A percentile compares a stretch with the other conserved stretches of the same genome.
These are phyloP conservation scores for Hydraecia micacea DNA, from an alignment of 2,888 invertebrate species.

Conservation along the genomic window DNA sequence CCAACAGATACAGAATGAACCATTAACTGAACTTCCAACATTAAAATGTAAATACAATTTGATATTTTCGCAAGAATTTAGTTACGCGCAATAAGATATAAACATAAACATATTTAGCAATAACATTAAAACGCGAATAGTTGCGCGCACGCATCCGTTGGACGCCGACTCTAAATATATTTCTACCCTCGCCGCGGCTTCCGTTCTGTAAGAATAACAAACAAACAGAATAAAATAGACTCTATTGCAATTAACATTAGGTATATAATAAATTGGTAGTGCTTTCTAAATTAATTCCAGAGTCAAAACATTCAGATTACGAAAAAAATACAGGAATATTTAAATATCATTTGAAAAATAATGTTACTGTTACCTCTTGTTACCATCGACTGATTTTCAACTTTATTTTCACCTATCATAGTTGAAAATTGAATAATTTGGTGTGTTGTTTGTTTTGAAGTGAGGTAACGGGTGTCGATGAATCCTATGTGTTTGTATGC, in stretches of 20 bases:
- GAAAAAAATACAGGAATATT: constrained; percentile 61
- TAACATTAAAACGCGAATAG: constrained; percentile 67
- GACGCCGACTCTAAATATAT: constrained; percentile 67
- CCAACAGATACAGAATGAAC: constrained; percentile 33
- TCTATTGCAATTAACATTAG: constrained; percentile 22
- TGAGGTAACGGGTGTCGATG: constrained; percentile 68
- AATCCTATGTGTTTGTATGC: constrained; percentile 76
- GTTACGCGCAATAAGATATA: constrained; percentile 54
- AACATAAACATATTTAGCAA: constrained; percentile 63
- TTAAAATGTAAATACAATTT: constrained; percentile 57
- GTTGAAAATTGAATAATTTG: constrained; percentile 21
- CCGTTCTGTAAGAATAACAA: constrained; percentile 56
- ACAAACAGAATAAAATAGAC: constrained; percentile 48
- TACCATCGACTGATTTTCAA: constrained; percentile 32
- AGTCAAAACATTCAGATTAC: constrained; percentile 55
- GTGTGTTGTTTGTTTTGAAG: constrained; percentile 60
- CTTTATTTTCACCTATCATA: neutral
- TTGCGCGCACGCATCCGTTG: constrained; percentile 67
- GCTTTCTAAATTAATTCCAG: constrained; percentile 56
- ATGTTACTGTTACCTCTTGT: constrained; percentile 52
- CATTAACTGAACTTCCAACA: constrained; percentile 38
- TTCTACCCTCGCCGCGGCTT: constrained; percentile 64
- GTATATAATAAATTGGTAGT: constrained; percentile 19
- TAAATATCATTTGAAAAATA: constrained; percentile 64
- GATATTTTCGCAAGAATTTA: constrained; percentile 62